Base-by-base conservation (phyloP, 1,140 invertebrate genomes). In the Drosophila trapezifrons region DNA sequence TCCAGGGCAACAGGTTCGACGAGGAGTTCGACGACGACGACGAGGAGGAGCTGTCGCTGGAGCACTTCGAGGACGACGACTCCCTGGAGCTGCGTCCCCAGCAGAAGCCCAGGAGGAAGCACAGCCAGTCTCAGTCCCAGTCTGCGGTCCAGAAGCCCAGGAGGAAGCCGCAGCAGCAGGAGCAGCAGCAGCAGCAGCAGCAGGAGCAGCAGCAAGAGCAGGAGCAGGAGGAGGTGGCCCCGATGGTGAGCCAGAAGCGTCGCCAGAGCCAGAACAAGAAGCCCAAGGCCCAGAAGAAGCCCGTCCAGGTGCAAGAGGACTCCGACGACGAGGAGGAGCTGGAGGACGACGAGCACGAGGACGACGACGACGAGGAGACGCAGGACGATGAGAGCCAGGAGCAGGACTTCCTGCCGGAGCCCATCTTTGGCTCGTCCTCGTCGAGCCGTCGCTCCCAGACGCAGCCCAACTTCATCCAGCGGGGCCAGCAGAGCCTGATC, bases 391-490 rank as follows among this genome's bases (percentile, higher is more conserved):
- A 76, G 0, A 76, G 63, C 45, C 60, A 70, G 40, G 66, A 79
- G 49, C 69, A 25, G 47, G 65, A 49, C 13, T 77, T 17, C 22
- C 47, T 40, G 7, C 62, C 45, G 1, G 65, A 71, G 2, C 47
- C 52, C 0, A n/a, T 54, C 17, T 66, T 63, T 5, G 76, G 65
- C n/a, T 54, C 58, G 2, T 27, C 60, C 37, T 65, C 74, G 2
- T 81, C 82, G 0, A 80, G 84, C 2, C 82, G 90, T 20, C 76
- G 78, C 17, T 80, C 83, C 2, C 86, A 69, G 47, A 70, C 63
- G 27, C 79, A 91, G 32, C 65, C 90, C n/a, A 79, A 76, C 49
- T 89, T 91, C 62, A 89, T 91, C 15, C 90, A 91, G 45, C 85
- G 65, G 13, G 76, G 90, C 13, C 90, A 91, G 32, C 83, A 91